phyloP scores from a whole-genome alignment of 2,797 vertebrate genomes.

The Thaleichthys pacificus region DNA sequence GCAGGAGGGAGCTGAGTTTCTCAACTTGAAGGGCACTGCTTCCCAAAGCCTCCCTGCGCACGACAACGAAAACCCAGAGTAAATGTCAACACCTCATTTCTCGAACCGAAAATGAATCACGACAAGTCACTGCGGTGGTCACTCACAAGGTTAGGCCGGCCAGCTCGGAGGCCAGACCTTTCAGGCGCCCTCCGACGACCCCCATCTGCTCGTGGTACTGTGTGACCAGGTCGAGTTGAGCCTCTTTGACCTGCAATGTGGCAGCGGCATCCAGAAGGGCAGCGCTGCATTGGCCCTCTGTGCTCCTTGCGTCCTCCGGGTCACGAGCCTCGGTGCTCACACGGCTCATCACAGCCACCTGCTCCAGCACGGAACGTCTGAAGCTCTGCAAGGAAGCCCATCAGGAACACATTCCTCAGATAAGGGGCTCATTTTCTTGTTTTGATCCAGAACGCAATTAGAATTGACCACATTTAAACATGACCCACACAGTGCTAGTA shows the following conservation, averaged over 20 bases:
- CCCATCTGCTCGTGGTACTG: conserved; percentile 76
- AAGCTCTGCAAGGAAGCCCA: conserved; percentile 65
- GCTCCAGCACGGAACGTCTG: conserved; percentile 68
- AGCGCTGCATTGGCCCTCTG: conserved; percentile 57
- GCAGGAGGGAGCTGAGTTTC: conserved; percentile 73
- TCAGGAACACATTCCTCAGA: neutral
- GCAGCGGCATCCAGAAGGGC: conserved; percentile 76
- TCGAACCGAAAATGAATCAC: neutral
- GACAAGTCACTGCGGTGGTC: neutral
- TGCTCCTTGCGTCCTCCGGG: conserved; percentile 17
- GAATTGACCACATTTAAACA: too few species aligned
- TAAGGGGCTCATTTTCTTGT: neutral
- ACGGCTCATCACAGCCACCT: conserved; percentile 59
- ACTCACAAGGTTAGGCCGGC: conserved; percentile 85
- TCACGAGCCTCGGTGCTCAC: conserved; percentile 22
- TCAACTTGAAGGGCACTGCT: conserved; percentile 74
- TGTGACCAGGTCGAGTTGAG: conserved; percentile 76
- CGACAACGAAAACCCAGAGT: conserved; percentile 23
- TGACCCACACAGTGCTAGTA: neutral
- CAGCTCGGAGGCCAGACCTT: conserved; percentile 72
- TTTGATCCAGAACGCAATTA: neutral
- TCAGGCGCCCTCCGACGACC: conserved; percentile 67
- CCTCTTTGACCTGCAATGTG: conserved; percentile 79
- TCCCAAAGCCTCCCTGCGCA: conserved; percentile 71
- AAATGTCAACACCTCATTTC: neutral